phyloP scores from a whole-genome alignment of 2,113 vertebrate species.

The Leucoraja erinaceus region DNA sequence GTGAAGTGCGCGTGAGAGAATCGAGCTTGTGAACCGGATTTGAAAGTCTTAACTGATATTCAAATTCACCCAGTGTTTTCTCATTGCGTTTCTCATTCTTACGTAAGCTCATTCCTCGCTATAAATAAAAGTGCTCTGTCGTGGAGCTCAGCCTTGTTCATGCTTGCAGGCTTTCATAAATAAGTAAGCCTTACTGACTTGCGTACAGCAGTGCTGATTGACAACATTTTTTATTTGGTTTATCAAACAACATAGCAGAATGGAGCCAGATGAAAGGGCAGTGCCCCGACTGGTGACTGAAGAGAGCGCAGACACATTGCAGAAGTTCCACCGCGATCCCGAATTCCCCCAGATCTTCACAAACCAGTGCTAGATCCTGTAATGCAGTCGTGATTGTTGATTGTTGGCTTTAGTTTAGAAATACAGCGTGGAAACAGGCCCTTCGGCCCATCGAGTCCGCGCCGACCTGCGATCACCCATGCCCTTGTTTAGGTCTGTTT shows the following conservation, averaged over 20 bases:
- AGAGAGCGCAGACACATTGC: not conserved
- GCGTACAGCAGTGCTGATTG: not conserved
- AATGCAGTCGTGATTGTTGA: not conserved
- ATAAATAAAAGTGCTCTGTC: not conserved
- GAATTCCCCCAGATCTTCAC: not conserved
- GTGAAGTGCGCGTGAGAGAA: not conserved
- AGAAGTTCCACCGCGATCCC: not conserved
- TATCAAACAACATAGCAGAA: not conserved
- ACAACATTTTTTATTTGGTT: not conserved
- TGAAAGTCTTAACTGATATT: constrained; percentile 13
- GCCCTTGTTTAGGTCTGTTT: too few species aligned
- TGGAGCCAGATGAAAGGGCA: not conserved
- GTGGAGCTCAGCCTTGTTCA: not conserved
- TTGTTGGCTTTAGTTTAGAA: too few species aligned
- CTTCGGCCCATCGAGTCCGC: too few species aligned
- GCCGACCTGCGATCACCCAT: too few species aligned
- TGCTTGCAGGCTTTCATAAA: not conserved
- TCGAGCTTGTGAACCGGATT: not conserved
- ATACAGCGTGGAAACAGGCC: too few species aligned
- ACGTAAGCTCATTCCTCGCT: not conserved
- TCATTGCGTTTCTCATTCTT: not conserved
- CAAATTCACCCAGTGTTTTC: not conserved
- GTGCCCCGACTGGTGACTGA: not conserved
- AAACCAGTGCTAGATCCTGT: not conserved
- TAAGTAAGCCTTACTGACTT: not conserved